phyloP scores from a whole-genome alignment of 2,888 invertebrate genomes.

The Caradrina kadenii region DNA sequence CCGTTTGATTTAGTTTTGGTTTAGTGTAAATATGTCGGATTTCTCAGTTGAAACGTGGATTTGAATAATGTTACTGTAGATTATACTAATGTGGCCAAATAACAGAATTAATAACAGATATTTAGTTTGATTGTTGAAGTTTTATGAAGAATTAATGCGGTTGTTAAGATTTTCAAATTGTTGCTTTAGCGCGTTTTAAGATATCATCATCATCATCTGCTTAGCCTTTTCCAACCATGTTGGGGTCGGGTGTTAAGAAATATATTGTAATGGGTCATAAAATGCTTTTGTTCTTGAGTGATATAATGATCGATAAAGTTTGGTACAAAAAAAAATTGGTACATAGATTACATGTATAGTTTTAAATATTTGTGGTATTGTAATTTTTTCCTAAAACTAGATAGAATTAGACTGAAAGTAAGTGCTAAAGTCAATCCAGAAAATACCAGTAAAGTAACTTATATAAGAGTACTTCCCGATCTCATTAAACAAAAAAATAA shows the following conservation, averaged over 20 bases:
- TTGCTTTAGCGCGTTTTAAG: background rate
- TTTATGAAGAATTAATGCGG: slow-evolving; percentile 32
- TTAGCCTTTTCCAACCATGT: too few relatives aligned
- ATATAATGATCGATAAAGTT: background rate
- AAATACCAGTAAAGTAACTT: slow-evolving; percentile 1
- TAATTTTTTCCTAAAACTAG: background rate
- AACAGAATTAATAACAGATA: slow-evolving; percentile 48
- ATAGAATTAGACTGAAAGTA: background rate
- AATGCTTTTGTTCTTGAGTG: slow-evolving; percentile 8
- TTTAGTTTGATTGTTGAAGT: slow-evolving; percentile 29
- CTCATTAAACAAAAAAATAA: slow-evolving; percentile 30
- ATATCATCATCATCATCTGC: too few relatives aligned
- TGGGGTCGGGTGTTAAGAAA: background rate
- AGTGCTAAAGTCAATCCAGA: background rate
- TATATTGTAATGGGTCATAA: background rate
- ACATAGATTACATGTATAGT: background rate
- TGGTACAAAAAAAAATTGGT: background rate
- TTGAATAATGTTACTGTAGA: slow-evolving; percentile 61
- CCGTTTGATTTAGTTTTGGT: slow-evolving; percentile 80
- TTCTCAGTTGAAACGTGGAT: slow-evolving; percentile 60
- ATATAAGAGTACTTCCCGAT: slow-evolving; percentile 15
- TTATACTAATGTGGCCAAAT: slow-evolving; percentile 49
- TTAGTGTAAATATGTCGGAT: slow-evolving; percentile 72
- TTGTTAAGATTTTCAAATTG: slow-evolving; percentile 24
- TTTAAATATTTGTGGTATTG: background rate